These are phyloP conservation scores for Phalloptychus januarius DNA, from an alignment of 2,797 vertebrate species.

Conservation along the genomic window DNA sequence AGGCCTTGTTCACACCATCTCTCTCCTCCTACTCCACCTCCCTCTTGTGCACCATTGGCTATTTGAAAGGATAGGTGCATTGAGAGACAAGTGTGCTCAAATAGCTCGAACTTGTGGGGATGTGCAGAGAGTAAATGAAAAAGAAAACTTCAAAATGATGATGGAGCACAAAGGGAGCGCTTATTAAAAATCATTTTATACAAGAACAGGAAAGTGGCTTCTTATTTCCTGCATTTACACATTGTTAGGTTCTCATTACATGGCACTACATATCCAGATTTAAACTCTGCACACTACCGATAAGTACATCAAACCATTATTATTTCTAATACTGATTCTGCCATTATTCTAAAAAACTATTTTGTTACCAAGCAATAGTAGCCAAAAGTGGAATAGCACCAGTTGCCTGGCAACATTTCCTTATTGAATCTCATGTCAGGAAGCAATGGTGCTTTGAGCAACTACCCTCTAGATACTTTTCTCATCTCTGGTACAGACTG, in stretches of 20 bases:
- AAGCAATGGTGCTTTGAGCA: conserved; percentile 58
- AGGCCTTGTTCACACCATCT: conserved; percentile 70
- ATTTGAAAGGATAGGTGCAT: conserved; percentile 63
- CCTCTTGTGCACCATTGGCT: conserved; percentile 62
- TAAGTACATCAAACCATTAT: conserved; percentile 28
- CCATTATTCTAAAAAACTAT: conserved; percentile 57
- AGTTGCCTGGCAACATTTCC: conserved; percentile 77
- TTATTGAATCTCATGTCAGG: conserved; percentile 67
- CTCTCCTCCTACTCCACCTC: conserved; percentile 70
- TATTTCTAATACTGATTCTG: conserved; percentile 37
- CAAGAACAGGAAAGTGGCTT: neutral
- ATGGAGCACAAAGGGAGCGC: neutral
- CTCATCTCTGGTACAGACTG: conserved; percentile 40
- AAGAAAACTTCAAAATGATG: conserved; percentile 14
- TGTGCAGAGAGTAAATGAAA: conserved; percentile 15
- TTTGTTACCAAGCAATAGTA: conserved; percentile 73
- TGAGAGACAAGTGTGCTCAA: conserved; percentile 56
- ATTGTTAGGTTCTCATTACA: neutral
- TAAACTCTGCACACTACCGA: conserved; percentile 27
- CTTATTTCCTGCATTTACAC: conserved; percentile 1
- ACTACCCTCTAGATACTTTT: conserved; percentile 53
- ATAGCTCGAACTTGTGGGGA: conserved; percentile 43
- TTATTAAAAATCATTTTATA: conserved; percentile 5
- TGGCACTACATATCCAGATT: conserved; percentile 5
- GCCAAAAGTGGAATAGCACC: conserved; percentile 69